Percentiles rank a stretch among this genome's conserved stretches.
Evolutionary conservation across 1,140 invertebrate species (phyloP).

Genomic region (Nephila pilipes): DNA sequence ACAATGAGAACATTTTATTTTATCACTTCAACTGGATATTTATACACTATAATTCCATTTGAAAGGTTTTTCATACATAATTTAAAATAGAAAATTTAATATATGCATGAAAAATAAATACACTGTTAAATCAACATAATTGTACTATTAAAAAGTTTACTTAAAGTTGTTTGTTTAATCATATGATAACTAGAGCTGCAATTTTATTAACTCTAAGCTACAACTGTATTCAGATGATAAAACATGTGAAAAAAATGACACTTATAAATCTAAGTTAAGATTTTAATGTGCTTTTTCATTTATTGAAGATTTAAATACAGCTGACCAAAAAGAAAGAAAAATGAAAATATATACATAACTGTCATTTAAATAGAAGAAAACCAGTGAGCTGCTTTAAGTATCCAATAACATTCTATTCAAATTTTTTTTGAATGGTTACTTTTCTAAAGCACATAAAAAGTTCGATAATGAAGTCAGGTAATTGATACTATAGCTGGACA

Average conservation of each 20-base stretch:
- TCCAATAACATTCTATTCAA: constrained; percentile 3
- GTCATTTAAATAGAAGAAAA: constrained; percentile 3
- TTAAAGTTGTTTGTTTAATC: too few relatives aligned
- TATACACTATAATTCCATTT: too few relatives aligned
- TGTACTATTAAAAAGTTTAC: too few relatives aligned
- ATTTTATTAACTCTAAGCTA: too few relatives aligned
- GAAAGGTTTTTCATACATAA: too few relatives aligned
- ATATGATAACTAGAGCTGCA: too few relatives aligned
- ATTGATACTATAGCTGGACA: not conserved
- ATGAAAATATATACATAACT: not conserved
- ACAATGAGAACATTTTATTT: too few relatives aligned
- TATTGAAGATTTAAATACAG: constrained; percentile 1
- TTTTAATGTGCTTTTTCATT: constrained; percentile 4
- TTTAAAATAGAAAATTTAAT: too few relatives aligned
- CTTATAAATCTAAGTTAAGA: not conserved
- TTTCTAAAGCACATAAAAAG: not conserved
- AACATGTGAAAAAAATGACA: not conserved
- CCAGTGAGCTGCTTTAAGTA: constrained; percentile 6
- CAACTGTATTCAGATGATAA: too few relatives aligned
- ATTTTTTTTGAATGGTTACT: not conserved
- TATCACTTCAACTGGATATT: too few relatives aligned
- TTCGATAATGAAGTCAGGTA: not conserved
- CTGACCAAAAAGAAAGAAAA: not conserved
- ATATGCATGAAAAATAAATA: too few relatives aligned
- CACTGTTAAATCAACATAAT: too few relatives aligned